phyloP scores from a whole-genome alignment of 2,888 invertebrate genomes.

The Nomada hirtipes region DNA sequence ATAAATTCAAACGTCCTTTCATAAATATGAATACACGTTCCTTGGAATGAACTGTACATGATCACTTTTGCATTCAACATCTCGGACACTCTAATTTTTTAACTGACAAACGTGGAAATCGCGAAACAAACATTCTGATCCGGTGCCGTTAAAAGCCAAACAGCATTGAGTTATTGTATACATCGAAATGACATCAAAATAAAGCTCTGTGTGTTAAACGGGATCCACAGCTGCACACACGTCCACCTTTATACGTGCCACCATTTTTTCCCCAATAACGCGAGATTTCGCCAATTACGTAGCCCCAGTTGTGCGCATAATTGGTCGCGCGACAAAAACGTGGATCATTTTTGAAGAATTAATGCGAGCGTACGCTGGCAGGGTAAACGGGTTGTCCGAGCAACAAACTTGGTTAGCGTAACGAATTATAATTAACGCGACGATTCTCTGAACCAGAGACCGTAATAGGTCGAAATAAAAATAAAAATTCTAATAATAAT shows the following conservation, averaged over 20 bases:
- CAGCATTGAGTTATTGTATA: no score
- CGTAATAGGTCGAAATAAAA: conserved; percentile 15
- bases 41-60: no score
- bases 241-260: background rate
- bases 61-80: no score
- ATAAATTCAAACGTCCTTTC: no score
- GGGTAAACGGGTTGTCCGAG: background rate
- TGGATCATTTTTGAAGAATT: conserved; percentile 31
- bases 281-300: conserved; percentile 30
- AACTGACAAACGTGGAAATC: no score
- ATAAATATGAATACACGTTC: no score
- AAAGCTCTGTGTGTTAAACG: background rate
- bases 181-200: background rate
- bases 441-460: conserved; percentile 7
- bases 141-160: no score
- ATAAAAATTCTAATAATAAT: background rate
- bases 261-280: conserved; percentile 32
- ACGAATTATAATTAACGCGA: conserved; percentile 22
- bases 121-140: background rate
- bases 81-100: no score
- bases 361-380: background rate
- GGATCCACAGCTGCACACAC: background rate
- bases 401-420: conserved; percentile 17
- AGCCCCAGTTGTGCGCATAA: conserved; percentile 10
- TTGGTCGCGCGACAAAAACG: conserved; percentile 30